Percentiles rank a stretch among this genome's conserved stretches.
These are phyloP conservation scores for Anthopleura sola DNA, from an alignment of 64 coral and sea anemone genomes.

Conservation along the genomic window DNA sequence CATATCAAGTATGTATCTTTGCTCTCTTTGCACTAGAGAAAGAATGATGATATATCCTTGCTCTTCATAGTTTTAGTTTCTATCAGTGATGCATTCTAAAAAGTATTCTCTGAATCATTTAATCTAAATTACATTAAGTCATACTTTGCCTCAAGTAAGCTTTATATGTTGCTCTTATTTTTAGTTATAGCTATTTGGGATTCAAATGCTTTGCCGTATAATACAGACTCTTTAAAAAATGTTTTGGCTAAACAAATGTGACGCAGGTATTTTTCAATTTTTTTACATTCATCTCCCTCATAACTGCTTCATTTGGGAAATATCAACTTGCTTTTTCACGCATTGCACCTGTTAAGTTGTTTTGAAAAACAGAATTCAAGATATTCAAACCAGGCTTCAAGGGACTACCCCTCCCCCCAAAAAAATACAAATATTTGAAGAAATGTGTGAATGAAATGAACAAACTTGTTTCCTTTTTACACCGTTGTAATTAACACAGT, in stretches of 20 bases:
- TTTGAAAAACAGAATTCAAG: neutral
- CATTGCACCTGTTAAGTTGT: neutral
- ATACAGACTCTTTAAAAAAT: neutral
- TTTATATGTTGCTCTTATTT: too few species aligned
- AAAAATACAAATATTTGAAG: neutral
- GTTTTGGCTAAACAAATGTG: neutral
- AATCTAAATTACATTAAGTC: too few species aligned
- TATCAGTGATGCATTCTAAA: too few species aligned
- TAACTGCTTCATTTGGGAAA: neutral
- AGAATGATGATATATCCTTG: too few species aligned
- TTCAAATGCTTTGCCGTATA: neutral
- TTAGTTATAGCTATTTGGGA: too few species aligned
- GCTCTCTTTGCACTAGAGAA: too few species aligned
- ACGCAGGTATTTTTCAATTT: neutral
- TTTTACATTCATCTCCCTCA: neutral
- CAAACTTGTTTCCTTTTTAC: neutral
- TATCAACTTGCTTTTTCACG: neutral
- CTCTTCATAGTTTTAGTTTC: too few species aligned
- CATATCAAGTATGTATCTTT: neutral
- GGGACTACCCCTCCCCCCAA: neutral
- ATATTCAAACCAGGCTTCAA: neutral
- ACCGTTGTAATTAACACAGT: neutral
- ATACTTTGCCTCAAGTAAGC: too few species aligned
- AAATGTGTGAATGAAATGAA: neutral
- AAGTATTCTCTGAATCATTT: too few species aligned